Percentiles rank a stretch among this genome's conserved stretches.
These are phyloP conservation scores for Tenthredo mesomela DNA, from an alignment of 2,888 invertebrate genomes.

Conservation along the genomic window DNA sequence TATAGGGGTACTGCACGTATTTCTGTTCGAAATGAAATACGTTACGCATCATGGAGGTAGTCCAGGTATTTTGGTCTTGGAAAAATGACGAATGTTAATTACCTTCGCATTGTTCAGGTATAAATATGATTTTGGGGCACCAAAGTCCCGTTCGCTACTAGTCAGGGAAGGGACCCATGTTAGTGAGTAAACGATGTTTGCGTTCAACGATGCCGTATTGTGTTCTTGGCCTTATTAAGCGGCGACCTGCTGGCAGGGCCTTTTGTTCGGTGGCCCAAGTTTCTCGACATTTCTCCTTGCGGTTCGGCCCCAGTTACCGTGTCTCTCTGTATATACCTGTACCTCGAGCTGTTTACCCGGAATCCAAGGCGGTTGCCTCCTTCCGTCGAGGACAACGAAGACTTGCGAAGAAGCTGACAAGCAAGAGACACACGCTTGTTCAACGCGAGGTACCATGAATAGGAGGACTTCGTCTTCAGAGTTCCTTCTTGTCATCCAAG, in stretches of 20 bases:
- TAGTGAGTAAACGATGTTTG: conserved; percentile 43
- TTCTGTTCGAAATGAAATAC: background rate
- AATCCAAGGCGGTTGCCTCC: conserved; percentile 29
- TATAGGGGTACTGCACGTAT: background rate
- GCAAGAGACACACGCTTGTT: conserved; percentile 21
- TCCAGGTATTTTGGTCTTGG: background rate
- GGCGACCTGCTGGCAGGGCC: conserved; percentile 48
- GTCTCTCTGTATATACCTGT: conserved; percentile 23
- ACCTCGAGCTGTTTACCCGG: conserved; percentile 35
- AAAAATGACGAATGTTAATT: conserved; percentile 36
- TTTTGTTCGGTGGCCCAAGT: conserved; percentile 49
- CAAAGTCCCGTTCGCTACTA: conserved; percentile 27
- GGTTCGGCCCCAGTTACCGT: conserved; percentile 45
- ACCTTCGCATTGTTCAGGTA: background rate
- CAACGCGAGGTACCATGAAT: conserved; percentile 4
- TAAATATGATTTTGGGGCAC: conserved; percentile 9
- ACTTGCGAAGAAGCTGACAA: conserved; percentile 23
- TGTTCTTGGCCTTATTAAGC: conserved; percentile 46
- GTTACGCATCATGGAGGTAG: background rate
- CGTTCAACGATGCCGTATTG: conserved; percentile 40
- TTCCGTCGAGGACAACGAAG: conserved; percentile 19
- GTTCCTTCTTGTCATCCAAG: background rate
- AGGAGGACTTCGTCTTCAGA: conserved; percentile 13
- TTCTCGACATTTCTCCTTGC: conserved; percentile 42
- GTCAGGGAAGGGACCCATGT: conserved; percentile 26